Base-by-base conservation (phyloP, 2,113 vertebrate species). In the Channa argus region DNA sequence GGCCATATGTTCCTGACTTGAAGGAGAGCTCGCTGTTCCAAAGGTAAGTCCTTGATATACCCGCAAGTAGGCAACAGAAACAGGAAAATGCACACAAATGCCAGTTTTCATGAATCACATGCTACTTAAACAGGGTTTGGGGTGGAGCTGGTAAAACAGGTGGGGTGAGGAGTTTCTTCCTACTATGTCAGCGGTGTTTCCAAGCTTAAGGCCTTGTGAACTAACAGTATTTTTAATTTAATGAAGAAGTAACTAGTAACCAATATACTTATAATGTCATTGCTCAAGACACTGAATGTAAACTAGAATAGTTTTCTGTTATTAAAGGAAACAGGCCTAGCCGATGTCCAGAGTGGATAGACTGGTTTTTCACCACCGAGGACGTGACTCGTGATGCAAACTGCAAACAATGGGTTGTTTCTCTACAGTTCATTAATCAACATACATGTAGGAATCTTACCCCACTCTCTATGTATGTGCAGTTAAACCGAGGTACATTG, bases 61-160 rank as follows among this genome's bases (percentile, higher is more conserved):
- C 50, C 46, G 55, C 34, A 65, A 62, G 14, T 2, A 15, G 5
- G 44, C 15, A 37, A 38, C 3, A 38, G 34, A 58, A 1, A 4
- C 3, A 38, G 8, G 59, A 47, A 24, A 56, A 56, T 3, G 38
- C 39, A 1, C 6, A 2, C 38, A 90, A 90, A 88, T 86, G 76
- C 47, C 78, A 84, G 24, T 39, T 71, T 15, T 66, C 44, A 39
- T 59, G 80, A 86, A 62, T 87, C 74, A 83, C 80, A 67, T 73
- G 62, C 56, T 76, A 55, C 62, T 91, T 68, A 89, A 85, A 63
- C 36, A 70, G 62, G 51, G 49, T 50, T 82, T 56, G 38, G 81
- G 86, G 84, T 83, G 64, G 71, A 51, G 84, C 92, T 69, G 83
- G 91, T 82, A 53, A 37, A 91, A 92, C 94, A 83, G 83, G 93